Evolutionary conservation across 2,797 vertebrate genomes (phyloP), one percentile per base, ranked within the genome.

Genomic region (Acanthis flammea): DNA sequence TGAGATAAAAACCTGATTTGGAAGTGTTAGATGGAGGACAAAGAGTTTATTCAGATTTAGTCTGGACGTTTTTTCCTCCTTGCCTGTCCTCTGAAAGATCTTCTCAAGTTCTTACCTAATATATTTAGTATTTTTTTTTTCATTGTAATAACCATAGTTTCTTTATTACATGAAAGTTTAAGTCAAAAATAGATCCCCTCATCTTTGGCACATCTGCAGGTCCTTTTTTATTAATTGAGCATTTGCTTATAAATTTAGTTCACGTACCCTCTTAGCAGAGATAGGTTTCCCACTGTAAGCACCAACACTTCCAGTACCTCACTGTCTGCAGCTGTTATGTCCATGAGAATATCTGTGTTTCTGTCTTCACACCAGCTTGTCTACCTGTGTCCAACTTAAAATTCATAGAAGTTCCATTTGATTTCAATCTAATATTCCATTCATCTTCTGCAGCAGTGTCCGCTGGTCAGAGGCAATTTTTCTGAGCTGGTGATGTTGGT

Each of bases 361-460:
- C 67, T 89, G 71, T 53, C 45, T 81, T 77, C 53, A 60, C 27
- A 87, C 12, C 67, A 77, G 67, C 57, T 74, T 94, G 53, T 73
- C 72, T 86, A 65, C 81, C 57, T 77, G 24, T 63, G 31, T 72
- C 54, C 54, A 85, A 81, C n/a, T 75, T 94, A 82, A 89, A 94
- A 94, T 87, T 87, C 74, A 72, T 78, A 35, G 31, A 82, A 39
- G 4, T 79, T 75, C 50, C 19, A 14, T 93, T 84, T 85, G n/a
- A 89, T 91, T 92, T 94, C 66, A 61, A 81, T 39, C 30, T 63
- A 92, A 84, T 88, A 89, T 68, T 81, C 66, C 77, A 55, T 70
- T 72, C 11, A 21, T 68, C 33, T 41, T 91, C 77, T 78, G 42
- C 33, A 85, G 62, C 51, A 68, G 10, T 33, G 28, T 78, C 84